A percentile compares a stretch with the other conserved stretches of the same genome.
Evolutionary conservation across 2,888 invertebrate species (phyloP).

Genomic region (Clepsis dumicolana): DNA sequence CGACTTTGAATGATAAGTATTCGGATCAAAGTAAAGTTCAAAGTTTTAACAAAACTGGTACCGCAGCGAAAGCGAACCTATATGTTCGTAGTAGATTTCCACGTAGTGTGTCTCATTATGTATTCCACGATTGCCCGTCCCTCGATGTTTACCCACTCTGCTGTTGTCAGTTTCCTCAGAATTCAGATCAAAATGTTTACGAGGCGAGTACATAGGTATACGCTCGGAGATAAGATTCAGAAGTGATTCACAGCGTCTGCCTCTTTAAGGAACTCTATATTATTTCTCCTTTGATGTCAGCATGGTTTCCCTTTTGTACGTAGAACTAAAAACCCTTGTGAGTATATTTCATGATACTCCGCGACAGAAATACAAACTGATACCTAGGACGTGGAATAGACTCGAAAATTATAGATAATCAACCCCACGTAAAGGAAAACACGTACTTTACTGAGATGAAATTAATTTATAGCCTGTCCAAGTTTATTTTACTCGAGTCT

Average conservation of each 20-base stretch:
- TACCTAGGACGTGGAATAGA: constrained; percentile 26
- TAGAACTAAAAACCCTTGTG: constrained; percentile 30
- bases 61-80: constrained; percentile 8
- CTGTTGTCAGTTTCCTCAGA: constrained; percentile 55
- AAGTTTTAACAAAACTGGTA: background rate
- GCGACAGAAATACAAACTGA: constrained; percentile 21
- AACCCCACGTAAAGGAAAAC: constrained; percentile 13
- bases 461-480: constrained; percentile 24
- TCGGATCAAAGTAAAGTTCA: too few relatives aligned
- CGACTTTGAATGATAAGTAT: too few relatives aligned
- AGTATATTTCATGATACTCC: constrained; percentile 24
- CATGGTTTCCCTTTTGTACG: constrained; percentile 29
- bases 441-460: constrained; percentile 21
- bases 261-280: constrained; percentile 40
- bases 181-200: constrained; percentile 55
- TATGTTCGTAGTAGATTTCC: constrained; percentile 44
- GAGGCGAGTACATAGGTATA: constrained; percentile 48
- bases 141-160: constrained; percentile 52
- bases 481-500: constrained; percentile 30
- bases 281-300: constrained; percentile 41
- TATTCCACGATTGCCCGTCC: constrained; percentile 56
- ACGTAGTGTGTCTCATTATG: constrained; percentile 55
- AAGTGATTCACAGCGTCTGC: constrained; percentile 43
- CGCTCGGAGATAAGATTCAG: constrained; percentile 52
- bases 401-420: constrained; percentile 14